These are phyloP conservation scores for Nysson spinosus DNA, from an alignment of 2,888 invertebrate species.

Conservation along the genomic window DNA sequence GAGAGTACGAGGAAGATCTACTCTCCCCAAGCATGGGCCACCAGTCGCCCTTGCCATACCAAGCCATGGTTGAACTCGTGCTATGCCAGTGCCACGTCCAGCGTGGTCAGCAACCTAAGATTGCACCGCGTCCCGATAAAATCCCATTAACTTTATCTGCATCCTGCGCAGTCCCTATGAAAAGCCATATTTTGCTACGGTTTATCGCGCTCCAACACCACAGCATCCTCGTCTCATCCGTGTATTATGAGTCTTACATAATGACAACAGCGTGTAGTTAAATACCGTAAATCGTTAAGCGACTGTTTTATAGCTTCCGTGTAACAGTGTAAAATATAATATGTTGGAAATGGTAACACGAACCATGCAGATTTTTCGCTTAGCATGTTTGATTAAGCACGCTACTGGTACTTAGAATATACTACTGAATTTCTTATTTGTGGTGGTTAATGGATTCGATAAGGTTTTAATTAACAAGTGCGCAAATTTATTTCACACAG, in stretches of 20 bases:
- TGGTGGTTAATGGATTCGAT: too few relatives aligned
- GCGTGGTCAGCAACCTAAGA: conserved; percentile 64
- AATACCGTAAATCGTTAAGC: background rate
- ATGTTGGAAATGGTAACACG: too few relatives aligned
- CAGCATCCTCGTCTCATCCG: background rate
- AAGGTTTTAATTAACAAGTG: too few relatives aligned
- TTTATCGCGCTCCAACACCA: conserved; percentile 29
- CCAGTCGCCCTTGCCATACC: background rate
- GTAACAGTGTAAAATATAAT: too few relatives aligned
- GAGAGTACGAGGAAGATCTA: conserved; percentile 20
- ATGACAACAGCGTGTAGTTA: background rate
- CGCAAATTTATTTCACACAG: too few relatives aligned
- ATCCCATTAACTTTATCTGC: conserved; percentile 68
- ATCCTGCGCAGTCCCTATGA: conserved; percentile 45
- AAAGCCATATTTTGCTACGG: conserved; percentile 29
- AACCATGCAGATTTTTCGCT: too few relatives aligned
- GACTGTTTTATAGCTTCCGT: background rate
- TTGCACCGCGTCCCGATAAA: conserved; percentile 60
- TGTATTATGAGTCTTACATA: conserved; percentile 5
- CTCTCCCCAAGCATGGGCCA: conserved; percentile 6
- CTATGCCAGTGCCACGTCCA: conserved; percentile 34
- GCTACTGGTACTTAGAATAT: too few relatives aligned
- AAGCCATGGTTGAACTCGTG: background rate
- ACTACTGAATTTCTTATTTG: too few relatives aligned
- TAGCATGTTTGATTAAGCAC: too few relatives aligned